Base-by-base conservation (phyloP, 2,888 invertebrate genomes). In the Trachelus iudaicus region DNA sequence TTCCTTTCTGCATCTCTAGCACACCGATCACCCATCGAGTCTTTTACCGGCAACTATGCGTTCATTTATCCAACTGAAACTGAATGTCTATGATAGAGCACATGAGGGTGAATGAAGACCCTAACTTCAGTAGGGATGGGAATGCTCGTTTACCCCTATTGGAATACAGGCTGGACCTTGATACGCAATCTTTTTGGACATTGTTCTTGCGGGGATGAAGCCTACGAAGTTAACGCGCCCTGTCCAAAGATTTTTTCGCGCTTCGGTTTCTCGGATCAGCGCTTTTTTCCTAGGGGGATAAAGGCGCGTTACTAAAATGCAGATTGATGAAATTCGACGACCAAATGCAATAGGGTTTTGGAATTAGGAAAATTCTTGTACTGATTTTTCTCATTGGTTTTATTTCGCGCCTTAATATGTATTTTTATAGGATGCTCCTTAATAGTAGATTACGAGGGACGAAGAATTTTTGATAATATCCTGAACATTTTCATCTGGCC, bases 71-170 rank as follows among this genome's bases (percentile, higher is more conserved):
- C 74, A 4, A n/a, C 74, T 74, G 81, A 79, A 81, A 81, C 85
- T 80, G 85, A 86, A 85, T 81, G 82, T 81, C 80, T 56, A 82
- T 76, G 79, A 81, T 81, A 79, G 74, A 11, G 31, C 71, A 31
- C 71, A 34, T 4, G 71, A 71, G 71, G 71, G 34, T 71, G 71
- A 71, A 31, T 31, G 31, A 71, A 34, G 33, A 33, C 71, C 31
- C 34, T 31, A 71, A 23, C 34, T 31, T 13, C 31, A 3, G 33
- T 31, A 71, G 71, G 31, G 71, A 71, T 34, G 34, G 31, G 9
- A 71, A 23, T 9, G 31, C 71, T 30, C 71, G 31, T 30, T 71
- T 71, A 12, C 9, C 34, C 71, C 71, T 31, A 71, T 71, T 31
- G 33, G 31, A 56, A 23, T 56, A 40, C 1, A 40, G 15, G 40